Evolutionary conservation across 2,797 vertebrate genomes (phyloP), one percentile per base, ranked within the genome.

Genomic region (Euthynnus affinis): DNA sequence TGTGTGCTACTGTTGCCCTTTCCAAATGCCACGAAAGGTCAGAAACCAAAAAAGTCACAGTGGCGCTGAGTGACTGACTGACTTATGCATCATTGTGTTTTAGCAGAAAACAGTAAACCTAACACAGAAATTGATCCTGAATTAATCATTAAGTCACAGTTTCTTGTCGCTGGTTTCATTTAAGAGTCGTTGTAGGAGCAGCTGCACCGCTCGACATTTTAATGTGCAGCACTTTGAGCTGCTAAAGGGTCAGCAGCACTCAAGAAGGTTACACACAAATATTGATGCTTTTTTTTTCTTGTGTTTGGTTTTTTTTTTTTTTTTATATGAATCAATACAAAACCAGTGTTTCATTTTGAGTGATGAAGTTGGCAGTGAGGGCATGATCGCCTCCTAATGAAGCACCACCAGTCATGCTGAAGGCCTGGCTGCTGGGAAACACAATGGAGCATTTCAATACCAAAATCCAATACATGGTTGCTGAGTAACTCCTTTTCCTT

Each of bases 1-100:
- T 88, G 88, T 87, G 87, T 82, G 85, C 87, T n/a, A 57, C 17
- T 34, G 81, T 23, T 88, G 86, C 73, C 90, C 88, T 93, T 91
- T 91, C 64, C 52, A 92, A 93, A 93, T 93, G 89, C 86, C 91
- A 83, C 27, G 10, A 88, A 93, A 93, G 90, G 90, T 92, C 88
- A 88, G 70, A 65, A 64, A 87, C 82, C 76, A 84, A 88, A 81
- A 81, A 80, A 85, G 84, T 90, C 88, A 89, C 71, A 74, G 75
- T 70, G 69, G 9, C 9, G 42, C 44, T 29, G 29, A 37, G 62
- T 1, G 55, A 17, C 78, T n/a, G 27, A 42, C 51, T 62, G 57
- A 57, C 69, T 53, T 44, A 67, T 70, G 71, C 86, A 75, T 75
- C 65, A 51, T 32, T 8, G 73, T 42, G 18, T 79, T 80, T 80